A percentile compares a stretch with the other conserved stretches of the same genome.
phyloP scores from a whole-genome alignment of 2,113 vertebrate genomes.

The Lepidiolamprologus cunningtoni region DNA sequence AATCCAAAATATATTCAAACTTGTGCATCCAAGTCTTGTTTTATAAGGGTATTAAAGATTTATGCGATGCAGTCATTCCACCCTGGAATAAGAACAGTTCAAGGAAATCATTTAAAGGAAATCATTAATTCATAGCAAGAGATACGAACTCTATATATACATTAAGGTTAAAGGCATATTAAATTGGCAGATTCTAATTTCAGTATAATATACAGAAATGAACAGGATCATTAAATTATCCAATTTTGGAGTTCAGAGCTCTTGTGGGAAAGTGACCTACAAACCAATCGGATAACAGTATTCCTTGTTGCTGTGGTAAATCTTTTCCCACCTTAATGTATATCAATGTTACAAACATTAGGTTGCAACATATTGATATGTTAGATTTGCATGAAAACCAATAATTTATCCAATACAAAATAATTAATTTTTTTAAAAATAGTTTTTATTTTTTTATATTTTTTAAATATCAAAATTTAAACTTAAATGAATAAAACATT shows the following conservation, averaged over 20 bases:
- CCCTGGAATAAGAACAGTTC: neutral
- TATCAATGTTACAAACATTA: neutral
- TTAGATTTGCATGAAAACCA: neutral
- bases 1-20: neutral
- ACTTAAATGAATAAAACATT: neutral
- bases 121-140: neutral
- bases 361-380: neutral
- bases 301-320: neutral
- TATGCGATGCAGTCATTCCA: neutral
- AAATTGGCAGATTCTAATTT: neutral
- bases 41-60: neutral
- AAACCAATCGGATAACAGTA: neutral
- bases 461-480: neutral
- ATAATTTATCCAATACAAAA: neutral
- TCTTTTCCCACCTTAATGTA: neutral
- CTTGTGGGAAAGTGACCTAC: neutral
- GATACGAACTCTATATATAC: neutral
- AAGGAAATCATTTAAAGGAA: neutral
- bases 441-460: neutral
- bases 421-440: accelerated
- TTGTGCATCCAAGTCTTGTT: neutral
- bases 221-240: neutral
- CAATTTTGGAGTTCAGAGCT: neutral
- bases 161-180: neutral
- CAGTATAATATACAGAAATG: neutral